Percentiles rank a stretch among this genome's conserved stretches.
These are phyloP conservation scores for Osmerus eperlanus DNA, from an alignment of 2,113 vertebrate genomes.

Conservation along the genomic window DNA sequence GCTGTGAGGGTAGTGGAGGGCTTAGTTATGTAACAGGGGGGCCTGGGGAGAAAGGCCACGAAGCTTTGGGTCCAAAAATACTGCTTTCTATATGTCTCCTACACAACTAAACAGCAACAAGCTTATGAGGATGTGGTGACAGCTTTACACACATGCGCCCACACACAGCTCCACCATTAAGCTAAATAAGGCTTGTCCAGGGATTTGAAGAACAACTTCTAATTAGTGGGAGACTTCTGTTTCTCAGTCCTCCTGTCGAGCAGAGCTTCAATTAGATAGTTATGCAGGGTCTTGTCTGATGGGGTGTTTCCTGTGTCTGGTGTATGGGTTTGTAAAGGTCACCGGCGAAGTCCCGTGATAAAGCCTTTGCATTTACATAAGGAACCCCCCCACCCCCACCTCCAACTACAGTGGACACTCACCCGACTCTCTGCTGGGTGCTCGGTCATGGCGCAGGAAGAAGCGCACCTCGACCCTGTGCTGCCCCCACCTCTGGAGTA, in stretches of 20 bases:
- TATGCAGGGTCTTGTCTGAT: too few species aligned
- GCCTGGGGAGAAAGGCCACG: not conserved
- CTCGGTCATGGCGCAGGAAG: slow-evolving; percentile 86
- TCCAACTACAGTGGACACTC: slow-evolving; percentile 22
- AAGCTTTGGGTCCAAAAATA: slow-evolving; percentile 33
- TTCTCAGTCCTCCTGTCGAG: too few species aligned
- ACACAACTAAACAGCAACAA: slow-evolving; percentile 50
- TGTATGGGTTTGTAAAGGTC: too few species aligned
- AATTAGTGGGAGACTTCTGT: too few species aligned
- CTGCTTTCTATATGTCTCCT: slow-evolving; percentile 40
- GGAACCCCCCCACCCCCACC: too few species aligned
- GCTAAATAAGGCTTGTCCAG: slow-evolving; percentile 27
- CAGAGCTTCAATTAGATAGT: too few species aligned
- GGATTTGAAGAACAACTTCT: slow-evolving; percentile 21
- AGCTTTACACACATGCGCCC: slow-evolving; percentile 4
- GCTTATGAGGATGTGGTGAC: slow-evolving; percentile 27
- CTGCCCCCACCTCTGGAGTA: slow-evolving; percentile 86
- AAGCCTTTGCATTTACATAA: too few species aligned
- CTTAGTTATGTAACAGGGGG: slow-evolving; percentile 61
- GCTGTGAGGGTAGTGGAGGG: slow-evolving; percentile 56
- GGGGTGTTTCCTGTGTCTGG: too few species aligned
- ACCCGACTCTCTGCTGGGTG: slow-evolving; percentile 80
- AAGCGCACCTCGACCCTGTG: slow-evolving; percentile 88
- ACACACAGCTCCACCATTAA: not conserved
- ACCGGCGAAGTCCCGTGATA: too few species aligned